Conservation (phyloP, 2,113 vertebrate species). For the Cynoglossus semilaevis region DNA sequence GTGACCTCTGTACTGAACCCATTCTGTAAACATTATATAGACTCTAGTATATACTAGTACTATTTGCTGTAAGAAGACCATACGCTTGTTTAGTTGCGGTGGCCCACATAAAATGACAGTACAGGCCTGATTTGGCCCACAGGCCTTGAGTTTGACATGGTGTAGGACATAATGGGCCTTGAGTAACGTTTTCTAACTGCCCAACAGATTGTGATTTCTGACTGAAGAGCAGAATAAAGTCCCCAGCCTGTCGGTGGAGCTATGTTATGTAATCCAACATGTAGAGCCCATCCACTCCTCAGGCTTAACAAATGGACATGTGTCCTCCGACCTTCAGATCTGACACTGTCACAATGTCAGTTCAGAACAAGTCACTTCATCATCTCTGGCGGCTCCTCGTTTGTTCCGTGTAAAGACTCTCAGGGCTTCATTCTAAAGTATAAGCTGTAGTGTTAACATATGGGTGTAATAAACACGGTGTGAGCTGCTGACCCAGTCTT, state of each 20-base stretch:
- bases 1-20: too few species aligned
- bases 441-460: conserved; percentile 40
- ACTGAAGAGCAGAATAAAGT: conserved; percentile 25
- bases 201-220: conserved; percentile 45
- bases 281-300: conserved; percentile 19
- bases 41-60: too few species aligned
- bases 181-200: conserved; percentile 1
- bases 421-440: conserved; percentile 49
- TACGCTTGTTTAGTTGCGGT: too few species aligned
- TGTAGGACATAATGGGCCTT: too few species aligned
- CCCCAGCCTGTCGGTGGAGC: conserved; percentile 8
- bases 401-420: conserved; percentile 20
- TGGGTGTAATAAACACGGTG: conserved; percentile 29
- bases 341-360: conserved; percentile 14
- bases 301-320: conserved; percentile 27
- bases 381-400: conserved; percentile 10
- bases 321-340: conserved; percentile 22
- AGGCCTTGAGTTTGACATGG: conserved; percentile 8
- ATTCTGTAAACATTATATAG: too few species aligned
- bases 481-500: conserved; percentile 39
- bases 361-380: conserved; percentile 21
- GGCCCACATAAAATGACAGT: too few species aligned
- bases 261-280: conserved; percentile 37
- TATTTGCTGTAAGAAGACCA: too few species aligned
- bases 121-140: too few species aligned